Conservation (phyloP, 2,113 vertebrate species). For the Anoura caudifer region DNA sequence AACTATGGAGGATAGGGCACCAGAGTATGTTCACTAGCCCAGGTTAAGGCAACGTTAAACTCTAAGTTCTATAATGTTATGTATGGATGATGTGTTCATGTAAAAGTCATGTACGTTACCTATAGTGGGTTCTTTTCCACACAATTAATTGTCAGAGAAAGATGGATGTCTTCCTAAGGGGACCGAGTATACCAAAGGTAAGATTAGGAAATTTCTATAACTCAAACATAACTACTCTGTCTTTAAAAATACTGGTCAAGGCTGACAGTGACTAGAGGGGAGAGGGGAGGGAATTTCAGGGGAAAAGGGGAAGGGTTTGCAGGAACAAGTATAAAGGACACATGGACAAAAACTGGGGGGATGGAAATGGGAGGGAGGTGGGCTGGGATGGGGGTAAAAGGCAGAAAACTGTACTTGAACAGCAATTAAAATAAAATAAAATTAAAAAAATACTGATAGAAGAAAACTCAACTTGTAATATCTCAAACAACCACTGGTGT, state of each 20-base stretch:
- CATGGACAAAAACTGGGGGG: too few species aligned
- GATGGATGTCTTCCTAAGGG: neutral
- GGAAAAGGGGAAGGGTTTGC: too few species aligned
- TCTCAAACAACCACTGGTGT: neutral
- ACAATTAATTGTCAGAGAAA: neutral
- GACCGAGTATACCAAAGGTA: neutral
- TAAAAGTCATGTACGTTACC: neutral
- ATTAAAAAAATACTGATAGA: neutral
- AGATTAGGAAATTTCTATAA: neutral
- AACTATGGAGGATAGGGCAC: neutral
- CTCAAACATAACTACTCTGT: neutral
- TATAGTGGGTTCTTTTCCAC: neutral
- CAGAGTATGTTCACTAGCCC: neutral
- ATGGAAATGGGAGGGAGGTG: too few species aligned
- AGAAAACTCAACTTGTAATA: neutral
- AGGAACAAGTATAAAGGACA: too few species aligned
- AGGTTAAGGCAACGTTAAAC: neutral
- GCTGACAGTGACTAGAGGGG: too few species aligned
- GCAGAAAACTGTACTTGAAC: too few species aligned
- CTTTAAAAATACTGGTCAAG: neutral
- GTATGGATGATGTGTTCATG: neutral
- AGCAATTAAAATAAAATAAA: too few species aligned
- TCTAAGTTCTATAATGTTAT: neutral
- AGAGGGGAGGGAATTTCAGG: too few species aligned
- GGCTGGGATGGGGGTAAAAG: too few species aligned